phyloP scores from a whole-genome alignment of 1,140 invertebrate species.

The Amyelois transitella region DNA sequence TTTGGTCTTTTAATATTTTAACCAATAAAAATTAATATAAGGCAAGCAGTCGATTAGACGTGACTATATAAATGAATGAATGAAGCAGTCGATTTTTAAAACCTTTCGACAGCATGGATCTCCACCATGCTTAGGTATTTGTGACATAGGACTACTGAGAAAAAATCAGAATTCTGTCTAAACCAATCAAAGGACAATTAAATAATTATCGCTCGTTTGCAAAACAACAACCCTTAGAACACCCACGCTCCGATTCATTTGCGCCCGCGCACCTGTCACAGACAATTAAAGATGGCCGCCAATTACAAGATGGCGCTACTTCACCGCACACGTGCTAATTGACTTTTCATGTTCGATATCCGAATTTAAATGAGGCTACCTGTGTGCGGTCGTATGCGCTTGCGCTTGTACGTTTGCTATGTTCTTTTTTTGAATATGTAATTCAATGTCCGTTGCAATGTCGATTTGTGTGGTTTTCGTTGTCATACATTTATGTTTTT shows the following conservation, averaged over 20 bases:
- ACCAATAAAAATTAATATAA: too few species aligned
- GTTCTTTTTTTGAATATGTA: neutral
- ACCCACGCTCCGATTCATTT: conserved; percentile 32
- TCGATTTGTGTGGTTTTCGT: neutral
- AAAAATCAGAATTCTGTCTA: neutral
- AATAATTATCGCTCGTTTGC: neutral
- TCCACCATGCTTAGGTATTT: too few species aligned
- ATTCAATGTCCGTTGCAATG: neutral
- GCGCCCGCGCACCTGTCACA: conserved; percentile 47
- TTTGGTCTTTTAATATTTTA: too few species aligned
- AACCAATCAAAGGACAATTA: neutral
- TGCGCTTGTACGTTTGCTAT: neutral
- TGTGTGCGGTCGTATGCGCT: conserved; percentile 13
- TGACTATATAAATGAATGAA: too few species aligned
- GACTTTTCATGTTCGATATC: conserved; percentile 57
- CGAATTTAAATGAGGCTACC: conserved; percentile 37
- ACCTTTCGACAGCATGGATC: too few species aligned
- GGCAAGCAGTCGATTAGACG: too few species aligned
- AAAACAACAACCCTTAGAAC: conserved; percentile 4
- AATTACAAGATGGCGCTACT: conserved; percentile 36
- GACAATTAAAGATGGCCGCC: conserved; percentile 36
- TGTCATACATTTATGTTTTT: neutral
- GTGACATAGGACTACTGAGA: too few species aligned
- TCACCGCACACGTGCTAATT: conserved; percentile 42
- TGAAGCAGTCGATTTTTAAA: too few species aligned